These are phyloP conservation scores for Thripadectes ignobilis DNA, from an alignment of 2,797 vertebrate genomes.

Conservation along the genomic window DNA sequence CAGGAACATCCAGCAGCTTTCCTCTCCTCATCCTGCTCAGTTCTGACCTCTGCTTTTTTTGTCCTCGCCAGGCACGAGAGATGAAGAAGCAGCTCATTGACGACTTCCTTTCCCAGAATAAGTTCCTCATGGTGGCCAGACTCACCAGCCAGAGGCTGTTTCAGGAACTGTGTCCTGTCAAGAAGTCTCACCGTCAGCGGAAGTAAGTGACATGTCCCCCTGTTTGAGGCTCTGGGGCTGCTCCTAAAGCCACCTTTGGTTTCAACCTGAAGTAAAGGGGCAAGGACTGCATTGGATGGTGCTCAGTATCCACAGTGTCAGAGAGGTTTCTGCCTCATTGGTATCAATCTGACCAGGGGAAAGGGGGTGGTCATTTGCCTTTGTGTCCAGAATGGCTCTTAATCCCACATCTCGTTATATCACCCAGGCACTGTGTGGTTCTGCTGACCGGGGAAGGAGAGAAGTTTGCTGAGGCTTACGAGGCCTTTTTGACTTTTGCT, in stretches of 20 bases:
- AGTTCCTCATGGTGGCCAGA: constrained; percentile 89
- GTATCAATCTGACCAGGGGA: background rate
- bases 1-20: background rate
- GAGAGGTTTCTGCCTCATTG: background rate
- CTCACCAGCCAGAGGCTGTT: constrained; percentile 95
- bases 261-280: background rate
- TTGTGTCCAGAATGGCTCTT: accelerated
- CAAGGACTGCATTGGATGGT: background rate
- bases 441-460: constrained; percentile 86
- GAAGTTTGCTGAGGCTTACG: constrained; percentile 77
- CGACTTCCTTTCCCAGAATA: constrained; percentile 94
- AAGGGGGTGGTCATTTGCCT: background rate
- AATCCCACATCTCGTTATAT: background rate
- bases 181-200: constrained; percentile 92
- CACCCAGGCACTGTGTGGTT: constrained; percentile 88
- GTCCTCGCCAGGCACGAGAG: constrained; percentile 83
- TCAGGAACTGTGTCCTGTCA: constrained; percentile 93
- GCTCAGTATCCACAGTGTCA: background rate
- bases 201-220: constrained; percentile 79
- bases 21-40: background rate
- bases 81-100: constrained; percentile 95
- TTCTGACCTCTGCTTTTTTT: background rate
- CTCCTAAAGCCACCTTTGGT: background rate
- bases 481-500: constrained; percentile 89
- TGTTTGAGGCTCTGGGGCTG: background rate